A percentile compares a stretch with the other conserved stretches of the same genome.
phyloP scores from a whole-genome alignment of 2,797 vertebrate genomes.

The Schizothorax lantsangensis region DNA sequence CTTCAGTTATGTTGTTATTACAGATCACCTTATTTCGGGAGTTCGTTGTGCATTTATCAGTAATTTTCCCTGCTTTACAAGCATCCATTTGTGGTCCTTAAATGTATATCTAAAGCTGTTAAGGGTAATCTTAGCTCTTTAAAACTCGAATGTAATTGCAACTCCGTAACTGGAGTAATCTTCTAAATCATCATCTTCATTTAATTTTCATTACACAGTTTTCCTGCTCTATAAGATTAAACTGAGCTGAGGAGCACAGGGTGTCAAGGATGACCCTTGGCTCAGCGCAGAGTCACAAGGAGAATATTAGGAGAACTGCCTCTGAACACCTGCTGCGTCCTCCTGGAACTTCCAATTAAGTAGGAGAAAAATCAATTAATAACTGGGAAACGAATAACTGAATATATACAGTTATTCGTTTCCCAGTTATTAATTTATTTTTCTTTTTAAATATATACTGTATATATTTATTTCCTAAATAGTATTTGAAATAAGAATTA shows the following conservation, averaged over 20 bases:
- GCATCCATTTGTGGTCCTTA: neutral
- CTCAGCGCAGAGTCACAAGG: neutral
- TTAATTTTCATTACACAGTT: conserved; percentile 14
- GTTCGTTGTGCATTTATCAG: conserved; percentile 21
- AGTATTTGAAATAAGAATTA: too few species aligned
- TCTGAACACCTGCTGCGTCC: conserved; percentile 20
- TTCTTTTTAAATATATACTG: too few species aligned
- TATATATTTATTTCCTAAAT: too few species aligned
- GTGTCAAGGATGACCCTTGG: conserved; percentile 18
- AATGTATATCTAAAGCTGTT: conserved; percentile 26
- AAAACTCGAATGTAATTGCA: conserved; percentile 33
- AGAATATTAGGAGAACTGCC: conserved; percentile 19
- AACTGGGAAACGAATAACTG: neutral
- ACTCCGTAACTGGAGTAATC: conserved; percentile 24
- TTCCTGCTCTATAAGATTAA: conserved; percentile 23
- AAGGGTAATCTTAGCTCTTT: conserved; percentile 36
- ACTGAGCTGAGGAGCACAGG: neutral
- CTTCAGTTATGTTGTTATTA: neutral
- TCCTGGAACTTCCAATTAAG: conserved; percentile 17
- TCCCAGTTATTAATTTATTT: too few species aligned
- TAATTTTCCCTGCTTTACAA: neutral
- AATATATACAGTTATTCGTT: too few species aligned
- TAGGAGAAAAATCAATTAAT: neutral
- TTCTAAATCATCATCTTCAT: conserved; percentile 30
- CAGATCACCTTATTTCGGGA: neutral